Evolutionary conservation across 2,797 vertebrate species (phyloP).

Genomic region (Esox masquinongy): DNA sequence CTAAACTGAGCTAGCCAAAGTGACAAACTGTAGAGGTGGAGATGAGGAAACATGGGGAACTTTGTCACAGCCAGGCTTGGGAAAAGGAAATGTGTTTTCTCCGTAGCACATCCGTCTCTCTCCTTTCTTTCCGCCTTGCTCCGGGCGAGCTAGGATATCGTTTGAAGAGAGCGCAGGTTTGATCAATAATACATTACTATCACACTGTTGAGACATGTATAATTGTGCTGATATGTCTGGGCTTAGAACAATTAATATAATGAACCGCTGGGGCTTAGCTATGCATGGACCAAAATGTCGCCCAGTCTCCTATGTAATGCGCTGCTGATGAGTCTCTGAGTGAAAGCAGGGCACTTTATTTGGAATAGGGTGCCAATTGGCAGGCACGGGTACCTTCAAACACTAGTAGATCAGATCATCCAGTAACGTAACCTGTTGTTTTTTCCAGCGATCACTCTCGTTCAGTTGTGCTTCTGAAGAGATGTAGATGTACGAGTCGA

Average conservation of each 20-base stretch:
- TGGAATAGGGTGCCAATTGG: neutral
- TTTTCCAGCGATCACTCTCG: too few relatives aligned
- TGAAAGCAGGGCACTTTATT: neutral
- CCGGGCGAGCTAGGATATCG: conserved; percentile 43
- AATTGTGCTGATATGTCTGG: conserved; percentile 66
- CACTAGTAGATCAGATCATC: conserved; percentile 30
- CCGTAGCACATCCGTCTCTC: conserved; percentile 26
- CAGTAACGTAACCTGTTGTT: too few relatives aligned
- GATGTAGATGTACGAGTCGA: too few relatives aligned
- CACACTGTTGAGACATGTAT: conserved; percentile 67
- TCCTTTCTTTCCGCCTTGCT: conserved; percentile 16
- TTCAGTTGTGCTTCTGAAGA: too few relatives aligned
- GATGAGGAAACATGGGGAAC: conserved; percentile 23
- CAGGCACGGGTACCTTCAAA: conserved; percentile 21
- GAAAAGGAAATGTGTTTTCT: conserved; percentile 32
- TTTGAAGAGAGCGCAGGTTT: conserved; percentile 59
- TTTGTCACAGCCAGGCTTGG: conserved; percentile 28
- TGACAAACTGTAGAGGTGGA: conserved; percentile 24
- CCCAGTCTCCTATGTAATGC: neutral
- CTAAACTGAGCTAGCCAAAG: conserved; percentile 33
- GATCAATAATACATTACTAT: conserved; percentile 71
- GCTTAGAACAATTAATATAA: conserved; percentile 69
- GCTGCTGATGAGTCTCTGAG: neutral
- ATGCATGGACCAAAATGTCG: conserved; percentile 28
- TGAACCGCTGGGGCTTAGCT: conserved; percentile 58